These are phyloP conservation scores for Drosophila robusta DNA, from an alignment of 2,888 invertebrate species.

Conservation along the genomic window DNA sequence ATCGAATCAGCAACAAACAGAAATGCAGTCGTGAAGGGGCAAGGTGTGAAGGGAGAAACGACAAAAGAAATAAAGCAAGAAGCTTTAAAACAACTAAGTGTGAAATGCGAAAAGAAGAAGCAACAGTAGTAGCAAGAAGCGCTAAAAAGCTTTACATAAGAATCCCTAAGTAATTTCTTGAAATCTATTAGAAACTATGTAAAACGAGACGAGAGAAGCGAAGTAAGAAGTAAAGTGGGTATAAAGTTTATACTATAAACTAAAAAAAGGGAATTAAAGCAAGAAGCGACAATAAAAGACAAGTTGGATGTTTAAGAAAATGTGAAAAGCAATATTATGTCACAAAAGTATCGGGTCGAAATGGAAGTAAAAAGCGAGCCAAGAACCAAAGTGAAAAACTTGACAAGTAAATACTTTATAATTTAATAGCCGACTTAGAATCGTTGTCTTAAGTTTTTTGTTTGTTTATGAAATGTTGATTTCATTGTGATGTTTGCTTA, in stretches of 20 bases:
- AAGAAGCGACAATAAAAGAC: neutral
- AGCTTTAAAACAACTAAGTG: neutral
- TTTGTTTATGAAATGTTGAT: neutral
- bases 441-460: neutral
- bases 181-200: neutral
- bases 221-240: too few relatives aligned
- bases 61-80: neutral
- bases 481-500: neutral
- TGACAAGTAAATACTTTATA: neutral
- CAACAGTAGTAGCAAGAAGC: neutral
- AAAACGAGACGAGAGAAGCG: too few relatives aligned
- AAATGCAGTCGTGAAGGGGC: too few relatives aligned
- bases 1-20: too few relatives aligned
- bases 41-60: too few relatives aligned
- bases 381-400: too few relatives aligned
- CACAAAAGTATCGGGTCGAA: neutral
- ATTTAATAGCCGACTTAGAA: neutral
- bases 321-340: neutral
- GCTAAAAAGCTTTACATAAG: neutral
- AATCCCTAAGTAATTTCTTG: neutral
- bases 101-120: neutral
- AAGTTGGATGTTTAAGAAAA: neutral
- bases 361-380: neutral
- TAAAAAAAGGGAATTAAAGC: neutral
- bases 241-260: too few relatives aligned